Base-by-base conservation (phyloP, 2,797 vertebrate genomes). In the Coranthus polyacanthus region DNA sequence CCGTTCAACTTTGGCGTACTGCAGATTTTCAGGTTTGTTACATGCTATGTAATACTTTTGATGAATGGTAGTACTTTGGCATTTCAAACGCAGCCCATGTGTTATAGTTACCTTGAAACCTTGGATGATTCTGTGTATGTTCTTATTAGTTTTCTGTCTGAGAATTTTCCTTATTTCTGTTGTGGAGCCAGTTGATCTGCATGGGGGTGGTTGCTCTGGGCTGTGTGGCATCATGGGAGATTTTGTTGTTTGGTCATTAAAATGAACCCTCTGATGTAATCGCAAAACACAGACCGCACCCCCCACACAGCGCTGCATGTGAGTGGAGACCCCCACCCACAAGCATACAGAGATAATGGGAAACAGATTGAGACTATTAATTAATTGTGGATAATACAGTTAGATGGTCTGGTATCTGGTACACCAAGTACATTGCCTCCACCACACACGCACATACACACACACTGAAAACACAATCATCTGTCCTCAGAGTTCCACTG, bases 231-330 rank as follows among this genome's bases (percentile, higher is more conserved):
- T 74, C 68, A 21, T 63, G 43, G 61, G 50, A 65, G 44, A 64
- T 79, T 75, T 56, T 22, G 15, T 77, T 62, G 71, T 70, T 45
- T 38, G 52, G 43, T 84, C 56, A 68, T 86, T 85, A 88, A 89
- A 90, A 84, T 38, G 44, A 83, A 88, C 57, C 67, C 68, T 60
- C 79, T 91, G 88, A 92, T 89, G 83, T 89, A 88, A 92, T 88
- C 60, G 47, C 63, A 73, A n/a, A n/a, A 64, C 59, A 32, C 29
- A 76, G 70, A 83, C 85, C 63, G 55, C 84, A 82, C 52, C 86
- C 85, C 85, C 81, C 81, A 76, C 81, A 66, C 45, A 62, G 86
- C 73, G n/a, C 83, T 9, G 72, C 83, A 78, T 92, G 89, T 78
- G 84, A 86, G 81, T 72, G 56, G 77, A 39, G 67, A 75, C 67